phyloP scores from a whole-genome alignment of 2,888 invertebrate genomes.

The Drosophila paramelanica region DNA sequence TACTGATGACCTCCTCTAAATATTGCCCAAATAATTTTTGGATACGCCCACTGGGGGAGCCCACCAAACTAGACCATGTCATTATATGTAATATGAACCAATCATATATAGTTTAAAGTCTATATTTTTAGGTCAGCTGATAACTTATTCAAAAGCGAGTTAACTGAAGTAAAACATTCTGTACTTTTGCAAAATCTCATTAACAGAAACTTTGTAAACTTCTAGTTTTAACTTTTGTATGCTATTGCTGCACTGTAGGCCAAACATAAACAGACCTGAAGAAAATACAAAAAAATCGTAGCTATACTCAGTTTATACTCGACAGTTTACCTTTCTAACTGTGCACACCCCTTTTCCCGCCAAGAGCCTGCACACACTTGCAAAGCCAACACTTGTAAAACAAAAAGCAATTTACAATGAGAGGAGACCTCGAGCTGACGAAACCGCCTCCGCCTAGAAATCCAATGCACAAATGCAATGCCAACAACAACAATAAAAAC shows the following conservation, averaged over 20 bases:
- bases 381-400: conserved; percentile 30
- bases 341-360: background rate
- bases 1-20: too few relatives aligned
- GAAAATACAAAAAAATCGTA: background rate
- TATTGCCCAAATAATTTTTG: too few relatives aligned
- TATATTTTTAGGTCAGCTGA: background rate
- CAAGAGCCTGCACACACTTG: conserved; percentile 24
- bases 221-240: conserved; percentile 5
- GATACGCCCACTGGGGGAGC: too few relatives aligned
- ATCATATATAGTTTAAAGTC: too few relatives aligned
- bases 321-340: conserved; percentile 7
- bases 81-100: too few relatives aligned
- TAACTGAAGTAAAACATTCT: background rate
- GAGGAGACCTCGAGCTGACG: conserved; percentile 41
- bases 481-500: conserved; percentile 17
- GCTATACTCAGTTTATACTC: background rate
- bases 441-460: conserved; percentile 21
- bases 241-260: background rate
- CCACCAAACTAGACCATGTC: too few relatives aligned
- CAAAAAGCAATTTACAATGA: conserved; percentile 56
- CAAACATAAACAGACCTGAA: background rate
- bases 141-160: conserved; percentile 2
- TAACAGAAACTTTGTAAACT: conserved; percentile 12
- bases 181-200: conserved; percentile 23
- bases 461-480: conserved; percentile 49